A percentile compares a stretch with the other conserved stretches of the same genome.
phyloP scores from a whole-genome alignment of 2,113 vertebrate species.

The Podarcis muralis region DNA sequence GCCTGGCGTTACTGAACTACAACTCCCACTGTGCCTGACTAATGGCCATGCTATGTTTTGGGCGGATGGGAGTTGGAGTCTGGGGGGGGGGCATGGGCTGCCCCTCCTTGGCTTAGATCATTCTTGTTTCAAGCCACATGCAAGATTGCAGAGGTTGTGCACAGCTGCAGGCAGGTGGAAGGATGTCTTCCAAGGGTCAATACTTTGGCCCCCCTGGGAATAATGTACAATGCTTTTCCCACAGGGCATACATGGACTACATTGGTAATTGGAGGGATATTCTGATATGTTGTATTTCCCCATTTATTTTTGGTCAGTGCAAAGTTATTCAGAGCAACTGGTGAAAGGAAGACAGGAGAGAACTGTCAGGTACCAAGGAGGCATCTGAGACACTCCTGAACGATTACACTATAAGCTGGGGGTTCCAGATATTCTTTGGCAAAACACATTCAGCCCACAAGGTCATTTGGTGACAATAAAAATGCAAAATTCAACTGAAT shows the following conservation, averaged over 20 bases:
- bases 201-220: not conserved
- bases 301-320: not conserved
- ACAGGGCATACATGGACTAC: not conserved
- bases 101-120: not conserved
- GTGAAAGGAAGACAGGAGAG: not conserved
- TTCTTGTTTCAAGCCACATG: not conserved
- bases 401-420: not conserved
- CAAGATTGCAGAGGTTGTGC: not conserved
- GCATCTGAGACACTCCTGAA: conserved; percentile 23
- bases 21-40: too few species aligned
- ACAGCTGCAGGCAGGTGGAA: not conserved
- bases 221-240: not conserved
- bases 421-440: conserved; percentile 11
- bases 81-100: not conserved
- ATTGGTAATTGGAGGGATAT: not conserved
- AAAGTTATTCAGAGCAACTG: conserved; percentile 6
- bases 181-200: not conserved
- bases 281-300: not conserved
- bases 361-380: conserved; percentile 1
- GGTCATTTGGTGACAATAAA: conserved; percentile 42
- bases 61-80: not conserved
- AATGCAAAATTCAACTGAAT: conserved; percentile 47
- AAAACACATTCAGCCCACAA: conserved; percentile 31
- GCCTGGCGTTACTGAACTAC: too few species aligned
- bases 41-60: not conserved